These are phyloP conservation scores for Polyploca ridens DNA, from an alignment of 2,888 invertebrate species.

Conservation along the genomic window DNA sequence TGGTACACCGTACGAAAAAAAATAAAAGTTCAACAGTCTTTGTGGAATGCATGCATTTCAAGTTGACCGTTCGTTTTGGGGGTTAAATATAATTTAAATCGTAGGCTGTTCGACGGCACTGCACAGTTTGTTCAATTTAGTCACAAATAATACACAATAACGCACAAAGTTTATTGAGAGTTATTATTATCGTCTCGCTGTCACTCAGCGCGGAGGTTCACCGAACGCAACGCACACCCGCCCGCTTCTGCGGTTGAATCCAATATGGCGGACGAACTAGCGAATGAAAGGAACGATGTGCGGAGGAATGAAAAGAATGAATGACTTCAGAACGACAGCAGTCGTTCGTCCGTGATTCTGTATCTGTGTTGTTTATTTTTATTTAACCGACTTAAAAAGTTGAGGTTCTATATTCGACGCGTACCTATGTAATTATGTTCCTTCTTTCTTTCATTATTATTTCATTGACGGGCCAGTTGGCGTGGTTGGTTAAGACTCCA, in stretches of 20 bases:
- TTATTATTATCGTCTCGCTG: slow-evolving; percentile 70
- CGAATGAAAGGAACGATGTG: slow-evolving; percentile 30
- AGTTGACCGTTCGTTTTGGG: slow-evolving; percentile 53
- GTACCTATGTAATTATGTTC: too few species aligned
- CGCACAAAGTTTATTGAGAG: slow-evolving; percentile 61
- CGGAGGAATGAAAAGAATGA: slow-evolving; percentile 28
- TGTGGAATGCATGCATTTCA: slow-evolving; percentile 81
- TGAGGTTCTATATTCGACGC: not conserved
- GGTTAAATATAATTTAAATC: slow-evolving; percentile 25
- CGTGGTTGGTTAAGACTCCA: too few species aligned
- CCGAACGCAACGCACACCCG: slow-evolving; percentile 53
- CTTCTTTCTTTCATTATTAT: too few species aligned
- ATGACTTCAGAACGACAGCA: slow-evolving; percentile 13
- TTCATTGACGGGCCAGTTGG: too few species aligned
- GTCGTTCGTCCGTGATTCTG: not conserved
- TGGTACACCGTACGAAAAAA: slow-evolving; percentile 66
- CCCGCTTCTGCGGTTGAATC: slow-evolving; percentile 53
- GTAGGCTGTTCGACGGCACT: slow-evolving; percentile 28
- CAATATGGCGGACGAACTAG: slow-evolving; percentile 70
- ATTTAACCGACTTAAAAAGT: too few species aligned
- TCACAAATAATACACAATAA: slow-evolving; percentile 41
- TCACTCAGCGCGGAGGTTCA: slow-evolving; percentile 65
- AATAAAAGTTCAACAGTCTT: slow-evolving; percentile 80
- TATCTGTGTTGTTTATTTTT: not conserved
- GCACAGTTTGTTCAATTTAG: slow-evolving; percentile 33